phyloP scores from a whole-genome alignment of 1,140 invertebrate genomes.

The Scaptomyza pallida region DNA sequence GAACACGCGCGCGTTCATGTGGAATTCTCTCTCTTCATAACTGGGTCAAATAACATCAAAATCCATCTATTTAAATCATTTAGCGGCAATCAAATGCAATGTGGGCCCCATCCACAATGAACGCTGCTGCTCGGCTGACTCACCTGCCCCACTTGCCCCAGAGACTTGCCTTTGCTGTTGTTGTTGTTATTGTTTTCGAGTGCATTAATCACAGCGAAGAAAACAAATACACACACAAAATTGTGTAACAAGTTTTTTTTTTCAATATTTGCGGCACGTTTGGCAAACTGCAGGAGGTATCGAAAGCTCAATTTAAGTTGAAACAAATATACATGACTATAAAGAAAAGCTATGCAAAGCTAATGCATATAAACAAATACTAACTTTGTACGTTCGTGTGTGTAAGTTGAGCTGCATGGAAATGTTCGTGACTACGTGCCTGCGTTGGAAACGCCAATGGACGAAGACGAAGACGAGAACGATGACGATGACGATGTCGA shows the following conservation, averaged over 20 bases:
- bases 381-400: neutral
- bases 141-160: constrained; percentile 36
- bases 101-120: constrained; percentile 15
- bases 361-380: neutral
- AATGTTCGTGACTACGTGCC: constrained; percentile 69
- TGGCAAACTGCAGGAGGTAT: constrained; percentile 42
- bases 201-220: constrained; percentile 65
- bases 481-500: constrained; percentile 22
- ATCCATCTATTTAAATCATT: constrained; percentile 74
- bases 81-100: constrained; percentile 71
- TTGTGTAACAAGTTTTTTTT: constrained; percentile 43
- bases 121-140: constrained; percentile 27
- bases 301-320: constrained; percentile 6
- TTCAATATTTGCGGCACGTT: constrained; percentile 70
- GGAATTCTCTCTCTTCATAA: constrained; percentile 47
- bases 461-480: constrained; percentile 14
- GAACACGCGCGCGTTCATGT: neutral
- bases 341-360: neutral
- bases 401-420: constrained; percentile 45
- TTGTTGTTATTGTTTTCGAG: constrained; percentile 1
- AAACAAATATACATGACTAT: neutral
- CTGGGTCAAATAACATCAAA: constrained; percentile 66
- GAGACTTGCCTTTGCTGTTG: constrained; percentile 13
- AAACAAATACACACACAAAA: constrained; percentile 19
- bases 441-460: constrained; percentile 65